Base-by-base conservation (phyloP, 2,113 vertebrate species). In the Rhea americana region DNA sequence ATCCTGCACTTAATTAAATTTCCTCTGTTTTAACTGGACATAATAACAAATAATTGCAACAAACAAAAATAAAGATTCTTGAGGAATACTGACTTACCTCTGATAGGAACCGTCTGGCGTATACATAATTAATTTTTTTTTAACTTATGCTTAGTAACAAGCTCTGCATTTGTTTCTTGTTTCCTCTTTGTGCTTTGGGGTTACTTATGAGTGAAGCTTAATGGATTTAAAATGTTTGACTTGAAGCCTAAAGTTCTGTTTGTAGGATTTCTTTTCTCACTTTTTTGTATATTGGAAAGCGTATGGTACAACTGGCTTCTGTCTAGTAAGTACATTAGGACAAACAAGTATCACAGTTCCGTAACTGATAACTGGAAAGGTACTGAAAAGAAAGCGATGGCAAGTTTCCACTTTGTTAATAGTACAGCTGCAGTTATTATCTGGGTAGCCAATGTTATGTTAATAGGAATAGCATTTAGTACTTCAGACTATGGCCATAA, bases 1-100 rank as follows among this genome's bases (percentile, higher is more conserved):
- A 91, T 91, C 75, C 85, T 91, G 70, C 65, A 83, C 66, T 95
- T 95, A 95, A 95, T 95, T 94, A 87, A 87, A 91, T 94, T 90
- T 93, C 80, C 83, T 90, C 39, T 94, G 75, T 90, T 91, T 93
- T 93, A 96, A 79, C 87, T 88, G 90, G 58, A 86, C 51, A 19
- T 45, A 90, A 63, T 83, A 91, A 85, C 65, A 88, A 92, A 84
- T 91, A 93, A 82, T 86, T 41, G 45, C 77, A 73, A 67, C 84
- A 85, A 94, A 94, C 77, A 93, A 86, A 95, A 96, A 93, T 91
- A 93, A 88, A 94, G 61, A 50, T 76, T 82, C n/a, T 81, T 85
- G 62, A 87, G 71, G 75, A 83, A 87, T 81, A 87, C 56, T 87
- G 67, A 47, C 32, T 93, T 86, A 91, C 50, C 43, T 94, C 84